Conservation (phyloP, 2,888 invertebrate genomes). For the Mythimna impura region DNA sequence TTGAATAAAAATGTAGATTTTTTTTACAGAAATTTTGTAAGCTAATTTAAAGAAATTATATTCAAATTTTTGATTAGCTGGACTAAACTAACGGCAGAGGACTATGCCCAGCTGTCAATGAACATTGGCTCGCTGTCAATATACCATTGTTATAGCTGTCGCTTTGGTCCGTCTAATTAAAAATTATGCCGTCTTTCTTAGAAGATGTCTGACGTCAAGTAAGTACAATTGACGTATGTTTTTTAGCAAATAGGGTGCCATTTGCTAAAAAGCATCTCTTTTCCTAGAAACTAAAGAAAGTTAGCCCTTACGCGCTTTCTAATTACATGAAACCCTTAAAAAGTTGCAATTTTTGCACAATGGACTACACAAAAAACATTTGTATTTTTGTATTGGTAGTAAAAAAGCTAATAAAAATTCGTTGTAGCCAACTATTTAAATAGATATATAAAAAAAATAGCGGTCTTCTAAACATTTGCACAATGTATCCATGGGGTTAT, state of each 20-base stretch:
- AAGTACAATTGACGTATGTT: neutral
- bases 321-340: constrained; percentile 71
- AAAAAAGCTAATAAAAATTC: constrained; percentile 67
- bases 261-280: constrained; percentile 36
- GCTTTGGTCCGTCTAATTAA: no score
- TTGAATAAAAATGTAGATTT: neutral
- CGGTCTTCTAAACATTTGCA: constrained; percentile 67
- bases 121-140: no score
- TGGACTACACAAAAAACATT: constrained; percentile 57
- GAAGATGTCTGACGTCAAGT: neutral
- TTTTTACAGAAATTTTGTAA: no score
- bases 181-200: neutral
- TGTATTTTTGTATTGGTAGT: constrained; percentile 59
- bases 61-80: no score
- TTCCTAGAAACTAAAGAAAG: constrained; percentile 66
- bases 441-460: constrained; percentile 51
- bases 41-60: no score
- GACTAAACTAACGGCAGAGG: no score
- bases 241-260: neutral
- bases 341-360: constrained; percentile 77
- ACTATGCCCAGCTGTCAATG: no score
- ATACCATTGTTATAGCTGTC: no score
- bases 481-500: constrained; percentile 68
- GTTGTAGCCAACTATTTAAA: constrained; percentile 55
- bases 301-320: constrained; percentile 77